Base-by-base conservation (phyloP, 2,888 invertebrate species). In the Lysandra bellargus region DNA sequence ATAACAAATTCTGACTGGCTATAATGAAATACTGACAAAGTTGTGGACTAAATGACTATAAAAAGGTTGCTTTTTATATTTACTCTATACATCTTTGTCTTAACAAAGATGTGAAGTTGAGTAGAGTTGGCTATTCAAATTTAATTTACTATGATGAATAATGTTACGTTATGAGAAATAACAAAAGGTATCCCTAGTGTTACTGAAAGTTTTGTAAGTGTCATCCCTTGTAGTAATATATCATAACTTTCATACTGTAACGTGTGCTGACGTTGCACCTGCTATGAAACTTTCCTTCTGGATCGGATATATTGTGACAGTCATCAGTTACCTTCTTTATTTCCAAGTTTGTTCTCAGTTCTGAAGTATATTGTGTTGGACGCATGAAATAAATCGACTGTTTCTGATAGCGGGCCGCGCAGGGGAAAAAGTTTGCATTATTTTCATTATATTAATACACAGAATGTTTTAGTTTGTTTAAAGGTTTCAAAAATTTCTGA, bases 171-270 rank as follows among this genome's bases (percentile, higher is more conserved):
- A 69, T 69, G 33, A 69, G 33, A 17, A 69, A 17, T 37, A 69
- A 37, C 69, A 69, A 37, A 69, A 17, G 69, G 14, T 69, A 37
- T 69, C 69, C 69, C 69, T 69, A 17, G 69, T 17, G 33, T 69
- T 5, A 33, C 33, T 37, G 69, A 69, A 64, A 69, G 33, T 69
- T 69, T 69, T 69, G 69, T 69, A 69, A 17, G 33, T 69, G 69
- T 30, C 69, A 69, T 69, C 69, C 69, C 69, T 69, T 69, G 69
- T 69, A 69, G 69, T 69, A 69, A 69, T 69, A 69, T 69, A 69
- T 69, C 64, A 69, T 69, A 69, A 69, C 64, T 69, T 69, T 69
- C 4, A 30, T 69, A 30, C 30, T 69, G 64, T 61, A n/a, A 69
- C 64, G 9, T 30, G 64, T 69, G 64, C 64, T 69, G 64, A 69